A percentile compares a stretch with the other conserved stretches of the same genome.
Evolutionary conservation across 2,888 invertebrate species (phyloP).

Genomic region (Micoletzkya japonica): DNA sequence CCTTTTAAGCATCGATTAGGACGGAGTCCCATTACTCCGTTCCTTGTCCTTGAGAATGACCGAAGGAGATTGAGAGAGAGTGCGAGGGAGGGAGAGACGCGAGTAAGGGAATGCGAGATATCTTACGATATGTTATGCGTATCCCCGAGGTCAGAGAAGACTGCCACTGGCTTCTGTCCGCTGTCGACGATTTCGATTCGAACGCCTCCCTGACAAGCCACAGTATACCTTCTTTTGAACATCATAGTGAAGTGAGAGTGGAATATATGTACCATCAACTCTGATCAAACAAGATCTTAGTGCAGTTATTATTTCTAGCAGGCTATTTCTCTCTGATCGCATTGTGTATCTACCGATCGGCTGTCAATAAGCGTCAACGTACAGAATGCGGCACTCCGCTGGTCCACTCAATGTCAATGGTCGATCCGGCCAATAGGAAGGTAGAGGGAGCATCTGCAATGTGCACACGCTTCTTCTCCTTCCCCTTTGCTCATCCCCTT

Average conservation of each 20-base stretch:
- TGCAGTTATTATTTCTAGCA: too few species aligned
- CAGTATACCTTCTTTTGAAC: too few species aligned
- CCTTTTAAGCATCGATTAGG: conserved; percentile 6
- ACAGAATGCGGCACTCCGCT: conserved; percentile 88
- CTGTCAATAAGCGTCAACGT: too few species aligned
- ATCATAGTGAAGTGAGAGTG: not conserved
- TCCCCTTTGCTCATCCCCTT: conserved; percentile 6
- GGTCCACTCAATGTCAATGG: conserved; percentile 88
- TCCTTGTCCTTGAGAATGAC: not conserved
- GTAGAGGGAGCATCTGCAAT: conserved; percentile 54
- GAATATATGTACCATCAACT: conserved; percentile 19
- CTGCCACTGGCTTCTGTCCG: conserved; percentile 80
- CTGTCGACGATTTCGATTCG: conserved; percentile 83
- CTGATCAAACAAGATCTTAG: too few species aligned
- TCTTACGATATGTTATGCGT: conserved; percentile 46
- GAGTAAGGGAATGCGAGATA: conserved; percentile 2
- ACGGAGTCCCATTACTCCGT: not conserved
- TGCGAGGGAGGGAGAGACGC: too few species aligned
- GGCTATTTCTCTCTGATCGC: too few species aligned
- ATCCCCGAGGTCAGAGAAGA: conserved; percentile 71
- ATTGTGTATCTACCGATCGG: too few species aligned
- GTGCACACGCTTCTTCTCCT: not conserved
- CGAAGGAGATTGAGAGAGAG: too few species aligned
- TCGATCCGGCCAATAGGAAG: conserved; percentile 72
- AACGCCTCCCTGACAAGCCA: conserved; percentile 80